Base-by-base conservation (phyloP, 2,888 invertebrate species). In the Mesorhabditis sp. region DNA sequence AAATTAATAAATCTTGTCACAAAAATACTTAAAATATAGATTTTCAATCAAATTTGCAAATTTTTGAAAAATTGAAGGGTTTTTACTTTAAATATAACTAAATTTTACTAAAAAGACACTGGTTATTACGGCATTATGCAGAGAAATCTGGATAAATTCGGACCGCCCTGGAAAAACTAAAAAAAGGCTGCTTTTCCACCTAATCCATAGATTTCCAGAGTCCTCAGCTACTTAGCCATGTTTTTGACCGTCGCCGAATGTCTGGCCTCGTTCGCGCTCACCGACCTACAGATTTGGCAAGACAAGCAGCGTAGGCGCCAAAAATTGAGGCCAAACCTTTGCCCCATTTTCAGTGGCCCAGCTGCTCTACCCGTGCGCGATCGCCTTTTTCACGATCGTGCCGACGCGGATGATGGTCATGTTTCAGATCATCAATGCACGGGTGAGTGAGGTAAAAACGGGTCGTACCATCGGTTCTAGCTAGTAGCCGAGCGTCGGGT, bases 331-430 rank as follows among this genome's bases (percentile, higher is more conserved):
- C 2, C 2, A 28, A 28, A 28, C 28, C 2, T 28, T 28, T 28
- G 28, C 28, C 28, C 28, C 28, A 50, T 50, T 50, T 28, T 50
- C n/a, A 50, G 58, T 50, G 10, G n/a, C n/a, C 10, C n/a, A n/a
- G 58, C 58, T 50, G 10, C n/a, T 50, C n/a, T 2, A 50, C 58
- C 58, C 58, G n/a, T 50, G 10, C 10, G 58, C 58, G 7, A n/a
- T n/a, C n/a, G 7, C 58, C 58, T n/a, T 50, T n/a, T 50, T 50
- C n/a, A n/a, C n/a, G 58, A n/a, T 50, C 10, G 58, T n/a, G 7
- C n/a, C 58, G n/a, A 50, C n/a, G 7, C 58, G 58, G n/a, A 50
- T 50, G 58, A 50, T 50, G 10, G 58, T 50, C n/a, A 50, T 50
- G 58, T 50, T 50, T 10, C 58, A 13, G 58, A n/a, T 50, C 10